Conservation (phyloP, 2,888 invertebrate species). For the Podabrus alpinus region DNA sequence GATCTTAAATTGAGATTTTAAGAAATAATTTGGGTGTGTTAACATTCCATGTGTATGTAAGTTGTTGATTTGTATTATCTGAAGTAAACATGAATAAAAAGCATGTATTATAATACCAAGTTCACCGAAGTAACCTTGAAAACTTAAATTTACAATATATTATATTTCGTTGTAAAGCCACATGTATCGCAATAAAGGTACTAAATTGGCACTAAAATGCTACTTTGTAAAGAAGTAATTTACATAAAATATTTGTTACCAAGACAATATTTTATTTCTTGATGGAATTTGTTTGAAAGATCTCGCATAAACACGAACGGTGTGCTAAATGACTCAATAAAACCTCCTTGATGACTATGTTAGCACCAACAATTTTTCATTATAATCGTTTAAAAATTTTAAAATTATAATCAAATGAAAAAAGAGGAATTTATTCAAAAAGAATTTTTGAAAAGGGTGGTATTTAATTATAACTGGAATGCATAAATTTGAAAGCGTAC, state of each 20-base stretch:
- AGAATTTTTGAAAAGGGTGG: too few relatives aligned
- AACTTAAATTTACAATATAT: not conserved
- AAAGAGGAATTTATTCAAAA: not conserved
- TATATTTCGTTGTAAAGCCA: not conserved
- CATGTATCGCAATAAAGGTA: not conserved
- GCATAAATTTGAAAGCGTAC: too few relatives aligned
- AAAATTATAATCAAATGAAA: not conserved
- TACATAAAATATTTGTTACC: not conserved
- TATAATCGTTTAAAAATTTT: not conserved
- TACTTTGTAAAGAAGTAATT: not conserved
- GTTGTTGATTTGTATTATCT: not conserved
- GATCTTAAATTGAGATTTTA: not conserved
- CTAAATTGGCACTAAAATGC: not conserved
- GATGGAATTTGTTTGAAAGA: not conserved
- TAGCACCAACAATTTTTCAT: not conserved
- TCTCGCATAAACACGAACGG: not conserved
- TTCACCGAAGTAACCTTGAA: not conserved
- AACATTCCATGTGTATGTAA: not conserved
- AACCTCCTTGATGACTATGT: not conserved
- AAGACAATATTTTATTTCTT: not conserved
- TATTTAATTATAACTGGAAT: too few relatives aligned
- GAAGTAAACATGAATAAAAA: not conserved
- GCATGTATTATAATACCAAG: not conserved
- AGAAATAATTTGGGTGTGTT: not conserved
- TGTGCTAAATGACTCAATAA: not conserved